Percentiles rank a stretch among this genome's conserved stretches.
These are phyloP conservation scores for Chamaedrilus cognettii DNA, from an alignment of 2,888 invertebrate genomes.

Conservation along the genomic window DNA sequence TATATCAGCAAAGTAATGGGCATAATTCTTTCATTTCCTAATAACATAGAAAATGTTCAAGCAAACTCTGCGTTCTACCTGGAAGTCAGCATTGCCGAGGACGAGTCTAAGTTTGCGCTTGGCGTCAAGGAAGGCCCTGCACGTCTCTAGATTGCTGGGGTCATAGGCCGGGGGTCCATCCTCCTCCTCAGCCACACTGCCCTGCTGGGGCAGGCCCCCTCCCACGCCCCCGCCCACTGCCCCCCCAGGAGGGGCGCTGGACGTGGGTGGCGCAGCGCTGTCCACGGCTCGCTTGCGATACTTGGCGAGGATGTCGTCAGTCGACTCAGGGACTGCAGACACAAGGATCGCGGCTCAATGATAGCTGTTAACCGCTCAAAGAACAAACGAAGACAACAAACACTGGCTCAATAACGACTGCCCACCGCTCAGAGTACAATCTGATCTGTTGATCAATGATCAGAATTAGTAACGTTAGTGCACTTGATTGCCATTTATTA, in stretches of 20 bases:
- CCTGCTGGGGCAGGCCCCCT: constrained; percentile 1
- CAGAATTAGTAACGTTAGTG: no score
- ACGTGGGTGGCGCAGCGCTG: neutral
- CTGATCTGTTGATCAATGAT: no score
- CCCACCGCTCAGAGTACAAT: no score
- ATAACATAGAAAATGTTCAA: no score
- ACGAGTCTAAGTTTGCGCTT: constrained; percentile 90
- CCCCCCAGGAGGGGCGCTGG: neutral
- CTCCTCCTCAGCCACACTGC: constrained; percentile 35
- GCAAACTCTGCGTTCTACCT: no score
- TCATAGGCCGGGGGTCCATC: constrained; percentile 57
- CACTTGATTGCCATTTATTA: no score
- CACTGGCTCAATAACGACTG: no score
- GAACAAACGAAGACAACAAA: no score
- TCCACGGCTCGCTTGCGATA: constrained; percentile 69
- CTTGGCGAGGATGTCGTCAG: constrained; percentile 93
- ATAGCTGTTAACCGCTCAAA: no score
- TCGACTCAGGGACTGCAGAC: constrained; percentile 76
- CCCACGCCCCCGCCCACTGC: neutral
- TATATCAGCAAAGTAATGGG: no score
- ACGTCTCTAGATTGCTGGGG: constrained; percentile 65
- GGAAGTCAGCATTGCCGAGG: constrained; percentile 78
- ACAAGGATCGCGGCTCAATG: no score
- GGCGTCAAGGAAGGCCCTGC: constrained; percentile 71
- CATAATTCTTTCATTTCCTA: no score